phyloP scores from a whole-genome alignment of 1,140 invertebrate species.

The Dysdera silvatica region DNA sequence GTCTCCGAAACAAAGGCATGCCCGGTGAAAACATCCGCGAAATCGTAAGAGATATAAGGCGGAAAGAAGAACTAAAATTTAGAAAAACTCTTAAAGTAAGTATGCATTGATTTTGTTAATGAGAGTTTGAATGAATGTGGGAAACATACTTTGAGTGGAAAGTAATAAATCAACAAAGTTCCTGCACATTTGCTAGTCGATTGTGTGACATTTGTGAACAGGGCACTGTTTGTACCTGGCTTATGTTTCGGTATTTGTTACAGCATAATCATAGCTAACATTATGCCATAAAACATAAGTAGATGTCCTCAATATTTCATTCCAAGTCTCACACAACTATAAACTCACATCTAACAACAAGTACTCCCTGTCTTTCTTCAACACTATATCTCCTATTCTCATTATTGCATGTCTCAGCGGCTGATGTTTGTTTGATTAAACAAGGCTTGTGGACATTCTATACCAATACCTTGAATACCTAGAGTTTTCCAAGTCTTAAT shows the following conservation, averaged over 20 bases:
- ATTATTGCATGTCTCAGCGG: too few relatives aligned
- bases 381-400: too few relatives aligned
- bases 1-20: conserved; percentile 14
- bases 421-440: too few relatives aligned
- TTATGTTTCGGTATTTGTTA: neutral
- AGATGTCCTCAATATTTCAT: too few relatives aligned
- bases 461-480: too few relatives aligned
- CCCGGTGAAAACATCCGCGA: conserved; percentile 16
- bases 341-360: too few relatives aligned
- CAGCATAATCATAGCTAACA: too few relatives aligned
- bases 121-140: neutral
- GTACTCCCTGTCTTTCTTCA: too few relatives aligned
- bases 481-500: too few relatives aligned
- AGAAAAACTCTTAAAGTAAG: conserved; percentile 1
- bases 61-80: conserved; percentile 23
- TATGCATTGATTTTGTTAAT: neutral
- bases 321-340: too few relatives aligned
- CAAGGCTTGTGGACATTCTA: too few relatives aligned
- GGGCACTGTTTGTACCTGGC: neutral
- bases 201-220: neutral
- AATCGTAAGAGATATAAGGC: conserved; percentile 16
- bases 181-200: neutral
- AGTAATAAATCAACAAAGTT: neutral
- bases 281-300: too few relatives aligned
- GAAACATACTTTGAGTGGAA: neutral